phyloP scores from a whole-genome alignment of 1,140 invertebrate genomes.

The Danaus plexippus region DNA sequence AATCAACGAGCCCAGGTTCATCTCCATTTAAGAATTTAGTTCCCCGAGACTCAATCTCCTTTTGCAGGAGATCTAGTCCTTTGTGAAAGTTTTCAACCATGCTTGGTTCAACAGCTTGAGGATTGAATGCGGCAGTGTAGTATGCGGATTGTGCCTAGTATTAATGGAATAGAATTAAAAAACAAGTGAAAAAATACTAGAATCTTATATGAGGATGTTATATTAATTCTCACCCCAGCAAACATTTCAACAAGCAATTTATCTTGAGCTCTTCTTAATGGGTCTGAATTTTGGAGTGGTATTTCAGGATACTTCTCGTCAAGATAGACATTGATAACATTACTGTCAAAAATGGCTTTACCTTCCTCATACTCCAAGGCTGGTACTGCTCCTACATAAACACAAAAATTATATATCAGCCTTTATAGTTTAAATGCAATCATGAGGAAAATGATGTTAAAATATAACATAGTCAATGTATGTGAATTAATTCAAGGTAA shows the following conservation, averaged over 20 bases:
- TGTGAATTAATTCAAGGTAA: no score
- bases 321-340: conserved; percentile 85
- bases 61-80: conserved; percentile 77
- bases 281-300: conserved; percentile 79
- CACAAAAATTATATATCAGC: conserved; percentile 5
- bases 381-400: conserved; percentile 49
- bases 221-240: conserved; percentile 41
- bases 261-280: conserved; percentile 84
- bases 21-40: conserved; percentile 79
- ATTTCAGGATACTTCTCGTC: conserved; percentile 84
- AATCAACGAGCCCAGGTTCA: conserved; percentile 83
- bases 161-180: conserved; percentile 1
- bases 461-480: no score
- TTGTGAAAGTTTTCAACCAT: conserved; percentile 48
- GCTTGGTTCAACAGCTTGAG: conserved; percentile 35
- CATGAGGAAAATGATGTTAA: no score
- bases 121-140: conserved; percentile 57
- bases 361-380: conserved; percentile 60
- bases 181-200: conserved; percentile 7
- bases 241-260: conserved; percentile 84
- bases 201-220: conserved; percentile 7
- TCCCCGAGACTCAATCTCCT: conserved; percentile 75
- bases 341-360: conserved; percentile 59
- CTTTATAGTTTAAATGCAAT: no score
- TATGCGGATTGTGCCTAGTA: conserved; percentile 54